Evolutionary conservation across 1,140 invertebrate genomes (phyloP).

Genomic region (Drosophila sturtevanti): DNA sequence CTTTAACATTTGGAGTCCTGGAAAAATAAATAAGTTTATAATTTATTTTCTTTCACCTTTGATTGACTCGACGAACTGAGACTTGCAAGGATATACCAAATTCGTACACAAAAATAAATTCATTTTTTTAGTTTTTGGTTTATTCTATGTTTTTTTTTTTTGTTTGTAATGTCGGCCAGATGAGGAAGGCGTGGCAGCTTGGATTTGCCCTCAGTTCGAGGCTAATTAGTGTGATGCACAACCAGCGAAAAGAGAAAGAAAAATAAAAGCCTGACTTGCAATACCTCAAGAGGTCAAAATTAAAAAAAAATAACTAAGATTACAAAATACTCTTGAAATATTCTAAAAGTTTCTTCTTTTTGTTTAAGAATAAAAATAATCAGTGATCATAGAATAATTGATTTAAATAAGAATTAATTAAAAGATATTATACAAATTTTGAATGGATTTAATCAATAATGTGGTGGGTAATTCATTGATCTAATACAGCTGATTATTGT

Average conservation of each 20-base stretch:
- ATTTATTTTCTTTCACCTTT: no score
- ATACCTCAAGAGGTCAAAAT: conserved; percentile 8
- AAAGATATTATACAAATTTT: no score
- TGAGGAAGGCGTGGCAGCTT: conserved; percentile 37
- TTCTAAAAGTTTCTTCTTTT: no score
- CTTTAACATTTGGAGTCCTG: no score
- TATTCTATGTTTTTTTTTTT: background rate
- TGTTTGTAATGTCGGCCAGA: conserved; percentile 1
- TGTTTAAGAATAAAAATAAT: no score
- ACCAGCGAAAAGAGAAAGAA: conserved; percentile 42
- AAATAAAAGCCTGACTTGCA: background rate
- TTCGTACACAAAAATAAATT: background rate
- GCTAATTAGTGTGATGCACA: conserved; percentile 72
- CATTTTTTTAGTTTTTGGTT: background rate
- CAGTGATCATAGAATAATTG: no score
- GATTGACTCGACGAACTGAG: no score
- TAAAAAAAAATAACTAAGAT: background rate
- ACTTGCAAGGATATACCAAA: background rate
- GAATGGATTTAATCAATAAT: no score
- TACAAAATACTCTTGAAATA: background rate
- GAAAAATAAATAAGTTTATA: no score
- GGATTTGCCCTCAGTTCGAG: conserved; percentile 57
- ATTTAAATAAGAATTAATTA: no score
- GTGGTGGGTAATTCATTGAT: no score
- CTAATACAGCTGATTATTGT: no score